phyloP scores from a whole-genome alignment of 2,888 invertebrate genomes.

The Carpatolechia fugitivella region DNA sequence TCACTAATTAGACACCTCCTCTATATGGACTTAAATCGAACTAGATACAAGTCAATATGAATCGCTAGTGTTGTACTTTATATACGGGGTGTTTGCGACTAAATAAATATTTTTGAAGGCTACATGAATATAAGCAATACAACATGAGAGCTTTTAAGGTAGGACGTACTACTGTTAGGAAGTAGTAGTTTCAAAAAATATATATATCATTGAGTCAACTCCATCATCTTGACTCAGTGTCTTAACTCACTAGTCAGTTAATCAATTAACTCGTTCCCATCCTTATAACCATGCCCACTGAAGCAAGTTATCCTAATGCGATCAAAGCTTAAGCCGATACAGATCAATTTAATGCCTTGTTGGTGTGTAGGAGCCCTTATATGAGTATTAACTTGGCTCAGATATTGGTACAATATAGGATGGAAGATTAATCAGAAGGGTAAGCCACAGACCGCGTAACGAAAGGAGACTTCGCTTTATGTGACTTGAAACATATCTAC shows the following conservation, averaged over 20 bases:
- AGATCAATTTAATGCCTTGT: conserved; percentile 34
- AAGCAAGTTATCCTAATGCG: conserved; percentile 39
- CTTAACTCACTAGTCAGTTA: background rate
- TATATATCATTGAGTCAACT: too few species aligned
- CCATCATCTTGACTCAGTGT: background rate
- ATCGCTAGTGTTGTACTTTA: background rate
- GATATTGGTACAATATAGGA: background rate
- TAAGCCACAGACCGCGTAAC: background rate
- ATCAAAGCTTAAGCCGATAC: conserved; percentile 30
- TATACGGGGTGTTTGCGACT: too few species aligned
- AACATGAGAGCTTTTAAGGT: too few species aligned
- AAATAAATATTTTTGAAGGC: too few species aligned
- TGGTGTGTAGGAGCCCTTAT: conserved; percentile 7
- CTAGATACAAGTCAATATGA: background rate
- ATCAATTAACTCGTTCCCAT: background rate
- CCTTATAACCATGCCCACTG: conserved; percentile 19
- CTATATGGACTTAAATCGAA: background rate
- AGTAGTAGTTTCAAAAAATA: too few species aligned
- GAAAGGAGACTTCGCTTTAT: background rate
- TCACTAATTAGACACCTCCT: conserved; percentile 4
- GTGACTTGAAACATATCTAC: background rate
- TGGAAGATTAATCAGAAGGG: conserved; percentile 2
- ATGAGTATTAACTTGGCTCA: conserved; percentile 6
- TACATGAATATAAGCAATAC: too few species aligned
- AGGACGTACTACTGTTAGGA: too few species aligned